Percentiles rank a stretch among this genome's conserved stretches.
Evolutionary conservation across 1,140 invertebrate genomes (phyloP).

Genomic region (Drosophila mojavensis): DNA sequence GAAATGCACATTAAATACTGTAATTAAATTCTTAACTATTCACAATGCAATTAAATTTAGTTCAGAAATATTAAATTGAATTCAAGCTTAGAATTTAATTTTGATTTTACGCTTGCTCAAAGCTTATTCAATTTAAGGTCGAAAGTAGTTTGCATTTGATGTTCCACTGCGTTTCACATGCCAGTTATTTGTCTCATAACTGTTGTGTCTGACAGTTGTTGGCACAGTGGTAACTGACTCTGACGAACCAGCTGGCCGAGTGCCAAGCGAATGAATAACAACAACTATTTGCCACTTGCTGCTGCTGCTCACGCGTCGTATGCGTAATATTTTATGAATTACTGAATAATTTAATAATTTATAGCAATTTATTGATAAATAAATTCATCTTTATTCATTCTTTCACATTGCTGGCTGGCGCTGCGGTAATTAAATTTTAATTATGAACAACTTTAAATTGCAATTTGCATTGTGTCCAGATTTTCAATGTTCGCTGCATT

Average conservation of each 20-base stretch:
- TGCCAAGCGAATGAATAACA: not conserved
- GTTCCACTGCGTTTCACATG: slow-evolving; percentile 5
- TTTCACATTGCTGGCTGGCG: slow-evolving; percentile 5
- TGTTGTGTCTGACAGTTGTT: slow-evolving; percentile 60
- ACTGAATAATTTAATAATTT: not conserved
- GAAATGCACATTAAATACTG: too few species aligned
- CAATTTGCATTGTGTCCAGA: slow-evolving; percentile 66
- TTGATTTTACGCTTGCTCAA: not conserved
- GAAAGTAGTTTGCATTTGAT: not conserved
- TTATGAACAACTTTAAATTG: slow-evolving; percentile 70
- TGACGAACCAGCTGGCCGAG: slow-evolving; percentile 22
- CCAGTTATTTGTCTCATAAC: slow-evolving; percentile 56
- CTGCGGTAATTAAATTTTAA: slow-evolving; percentile 74
- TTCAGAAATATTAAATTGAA: too few species aligned
- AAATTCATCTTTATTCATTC: slow-evolving; percentile 2
- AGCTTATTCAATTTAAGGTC: not conserved
- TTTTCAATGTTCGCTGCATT: slow-evolving; percentile 46
- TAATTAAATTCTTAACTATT: too few species aligned
- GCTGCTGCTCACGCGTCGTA: slow-evolving; percentile 28
- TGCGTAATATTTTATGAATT: slow-evolving; percentile 20
- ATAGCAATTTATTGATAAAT: slow-evolving; percentile 3
- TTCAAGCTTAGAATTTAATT: not conserved
- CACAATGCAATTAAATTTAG: not conserved
- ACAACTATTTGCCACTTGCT: not conserved
- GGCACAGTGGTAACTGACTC: slow-evolving; percentile 23